Conservation (phyloP, 1,140 invertebrate species). For the Paramacrobiotus metropolitanus region DNA sequence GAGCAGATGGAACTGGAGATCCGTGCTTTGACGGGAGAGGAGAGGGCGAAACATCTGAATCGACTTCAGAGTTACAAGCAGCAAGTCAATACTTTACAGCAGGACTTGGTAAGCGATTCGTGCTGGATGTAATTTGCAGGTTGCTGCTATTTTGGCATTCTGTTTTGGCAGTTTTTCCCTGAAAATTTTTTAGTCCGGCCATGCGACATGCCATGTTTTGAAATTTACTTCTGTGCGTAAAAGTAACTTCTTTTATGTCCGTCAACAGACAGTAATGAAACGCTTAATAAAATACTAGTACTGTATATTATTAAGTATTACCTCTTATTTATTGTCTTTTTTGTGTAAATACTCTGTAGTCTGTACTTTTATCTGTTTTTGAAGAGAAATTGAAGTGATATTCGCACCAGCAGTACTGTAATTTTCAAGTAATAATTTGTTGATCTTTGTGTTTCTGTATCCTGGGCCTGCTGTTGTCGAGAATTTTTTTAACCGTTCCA, state of each 20-base stretch:
- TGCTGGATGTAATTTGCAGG: not conserved
- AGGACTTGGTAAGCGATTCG: not conserved
- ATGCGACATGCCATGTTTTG: not conserved
- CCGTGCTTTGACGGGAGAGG: not conserved
- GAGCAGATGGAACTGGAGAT: conserved; percentile 4
- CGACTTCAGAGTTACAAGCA: not conserved
- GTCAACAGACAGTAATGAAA: not conserved
- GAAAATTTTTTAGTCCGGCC: not conserved
- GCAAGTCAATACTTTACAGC: not conserved
- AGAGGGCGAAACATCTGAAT: not conserved
- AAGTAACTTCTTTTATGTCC: not conserved
- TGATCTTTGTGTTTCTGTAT: too few species aligned
- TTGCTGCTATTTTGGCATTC: not conserved
- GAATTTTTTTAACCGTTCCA: too few species aligned
- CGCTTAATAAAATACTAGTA: too few species aligned
- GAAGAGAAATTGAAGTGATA: too few species aligned
- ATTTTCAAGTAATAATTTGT: too few species aligned
- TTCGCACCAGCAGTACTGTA: too few species aligned
- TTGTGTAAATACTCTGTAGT: too few species aligned
- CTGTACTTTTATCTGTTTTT: too few species aligned
- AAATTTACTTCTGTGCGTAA: not conserved
- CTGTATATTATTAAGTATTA: too few species aligned
- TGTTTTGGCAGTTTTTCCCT: not conserved
- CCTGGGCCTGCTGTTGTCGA: too few species aligned
- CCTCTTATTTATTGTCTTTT: too few species aligned